These are phyloP conservation scores for Larimichthys polyactis DNA, from an alignment of 2,113 vertebrate species.

Conservation along the genomic window DNA sequence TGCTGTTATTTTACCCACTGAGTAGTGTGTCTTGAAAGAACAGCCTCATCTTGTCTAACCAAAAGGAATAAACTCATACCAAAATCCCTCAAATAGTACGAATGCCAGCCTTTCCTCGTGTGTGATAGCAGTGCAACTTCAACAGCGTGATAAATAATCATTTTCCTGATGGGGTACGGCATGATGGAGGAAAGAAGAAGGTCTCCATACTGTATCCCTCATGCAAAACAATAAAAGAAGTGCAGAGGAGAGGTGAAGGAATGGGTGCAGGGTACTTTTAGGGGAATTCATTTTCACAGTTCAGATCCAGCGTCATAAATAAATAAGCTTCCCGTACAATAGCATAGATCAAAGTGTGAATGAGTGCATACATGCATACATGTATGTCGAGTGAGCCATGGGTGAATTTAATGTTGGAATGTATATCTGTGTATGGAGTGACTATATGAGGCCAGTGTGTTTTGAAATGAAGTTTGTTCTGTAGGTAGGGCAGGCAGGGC, in stretches of 20 bases:
- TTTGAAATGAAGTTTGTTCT: conserved; percentile 40
- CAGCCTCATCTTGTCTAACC: background rate
- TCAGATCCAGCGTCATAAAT: conserved; percentile 67
- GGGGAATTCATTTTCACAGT: conserved; percentile 51
- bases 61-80: background rate
- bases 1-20: background rate
- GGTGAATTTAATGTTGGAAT: conserved; percentile 57
- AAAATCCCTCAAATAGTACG: conserved; percentile 15
- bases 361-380: conserved; percentile 71
- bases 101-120: conserved; percentile 33
- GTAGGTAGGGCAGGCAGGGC: conserved; percentile 33
- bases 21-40: background rate
- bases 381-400: conserved; percentile 61
- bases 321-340: conserved; percentile 63
- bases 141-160: conserved; percentile 26
- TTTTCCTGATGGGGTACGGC: conserved; percentile 31
- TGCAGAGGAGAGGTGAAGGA: conserved; percentile 25
- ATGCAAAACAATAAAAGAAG: conserved; percentile 54
- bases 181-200: conserved; percentile 12
- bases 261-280: conserved; percentile 26
- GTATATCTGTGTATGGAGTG: conserved; percentile 38
- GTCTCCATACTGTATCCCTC: conserved; percentile 26
- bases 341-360: conserved; percentile 61
- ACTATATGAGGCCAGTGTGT: conserved; percentile 40
- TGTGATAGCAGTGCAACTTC: conserved; percentile 45